A percentile compares a stretch with the other conserved stretches of the same genome.
Evolutionary conservation across 2,113 vertebrate genomes (phyloP).

Genomic region (Sphyrna mokarran): DNA sequence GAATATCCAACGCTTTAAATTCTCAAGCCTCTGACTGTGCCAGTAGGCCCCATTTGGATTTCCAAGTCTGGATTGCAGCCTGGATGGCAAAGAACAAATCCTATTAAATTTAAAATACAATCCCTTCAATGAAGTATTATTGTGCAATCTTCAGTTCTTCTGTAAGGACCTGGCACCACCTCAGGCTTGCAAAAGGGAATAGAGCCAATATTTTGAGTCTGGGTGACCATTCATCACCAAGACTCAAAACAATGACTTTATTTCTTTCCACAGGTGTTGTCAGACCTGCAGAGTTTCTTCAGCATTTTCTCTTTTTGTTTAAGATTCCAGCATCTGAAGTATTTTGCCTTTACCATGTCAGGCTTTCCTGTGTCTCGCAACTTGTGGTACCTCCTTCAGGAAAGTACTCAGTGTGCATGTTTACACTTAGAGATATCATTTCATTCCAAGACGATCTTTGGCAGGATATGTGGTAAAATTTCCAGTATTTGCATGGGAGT

Average conservation of each 20-base stretch:
- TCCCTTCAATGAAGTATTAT: not conserved
- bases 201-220: no score
- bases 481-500: not conserved
- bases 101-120: not conserved
- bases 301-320: no score
- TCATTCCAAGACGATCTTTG: not conserved
- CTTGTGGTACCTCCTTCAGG: not conserved
- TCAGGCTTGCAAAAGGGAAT: not conserved
- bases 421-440: not conserved
- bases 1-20: not conserved
- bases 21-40: not conserved
- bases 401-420: not conserved
- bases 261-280: no score
- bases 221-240: no score
- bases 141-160: not conserved
- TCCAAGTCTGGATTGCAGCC: not conserved
- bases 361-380: not conserved
- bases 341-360: no score
- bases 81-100: not conserved
- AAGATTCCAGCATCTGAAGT: no score
- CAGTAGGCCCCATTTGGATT: not conserved
- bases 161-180: not conserved
- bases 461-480: not conserved
- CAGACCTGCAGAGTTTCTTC: no score
- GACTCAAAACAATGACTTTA: no score